Percentiles rank a stretch among this genome's conserved stretches.
Conservation (phyloP, 2,797 vertebrate genomes). For the Tapirus indicus region DNA sequence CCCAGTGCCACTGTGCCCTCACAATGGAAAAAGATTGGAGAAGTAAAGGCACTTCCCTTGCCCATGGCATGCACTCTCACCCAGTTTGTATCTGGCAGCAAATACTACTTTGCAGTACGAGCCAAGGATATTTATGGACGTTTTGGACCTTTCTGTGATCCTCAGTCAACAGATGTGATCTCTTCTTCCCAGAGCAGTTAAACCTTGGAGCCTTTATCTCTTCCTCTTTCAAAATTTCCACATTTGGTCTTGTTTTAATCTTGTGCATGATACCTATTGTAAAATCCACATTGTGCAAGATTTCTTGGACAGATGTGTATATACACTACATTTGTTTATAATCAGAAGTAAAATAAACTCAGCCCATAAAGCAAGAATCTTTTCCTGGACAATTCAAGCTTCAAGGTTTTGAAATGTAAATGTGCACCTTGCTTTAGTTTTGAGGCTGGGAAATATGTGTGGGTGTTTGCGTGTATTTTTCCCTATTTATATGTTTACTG, state of each 20-base stretch:
- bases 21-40: slow-evolving; percentile 99
- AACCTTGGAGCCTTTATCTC: slow-evolving; percentile 83
- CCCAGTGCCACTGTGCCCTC: slow-evolving; percentile 91
- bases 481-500: slow-evolving; percentile 71
- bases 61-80: slow-evolving; percentile 99
- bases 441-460: slow-evolving; percentile 59
- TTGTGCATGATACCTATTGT: slow-evolving; percentile 89
- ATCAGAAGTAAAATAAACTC: slow-evolving; percentile 87
- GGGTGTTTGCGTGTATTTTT: slow-evolving; percentile 51
- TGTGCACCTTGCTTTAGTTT: slow-evolving; percentile 79
- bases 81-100: slow-evolving; percentile 98
- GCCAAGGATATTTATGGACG: slow-evolving; percentile 98
- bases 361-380: slow-evolving; percentile 84
- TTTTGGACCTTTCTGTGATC: slow-evolving; percentile 98
- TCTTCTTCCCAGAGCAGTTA: slow-evolving; percentile 91
- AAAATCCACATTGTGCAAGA: slow-evolving; percentile 87
- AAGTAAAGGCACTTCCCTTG: slow-evolving; percentile 97
- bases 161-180: slow-evolving; percentile 99
- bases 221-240: slow-evolving; percentile 78
- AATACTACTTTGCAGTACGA: slow-evolving; percentile 98
- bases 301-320: slow-evolving; percentile 86
- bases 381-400: slow-evolving; percentile 84
- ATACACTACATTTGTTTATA: slow-evolving; percentile 88
- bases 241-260: slow-evolving; percentile 85
- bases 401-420: slow-evolving; percentile 81